These are phyloP conservation scores for Poeciliopsis presidionis DNA, from an alignment of 2,797 vertebrate genomes.

Conservation along the genomic window DNA sequence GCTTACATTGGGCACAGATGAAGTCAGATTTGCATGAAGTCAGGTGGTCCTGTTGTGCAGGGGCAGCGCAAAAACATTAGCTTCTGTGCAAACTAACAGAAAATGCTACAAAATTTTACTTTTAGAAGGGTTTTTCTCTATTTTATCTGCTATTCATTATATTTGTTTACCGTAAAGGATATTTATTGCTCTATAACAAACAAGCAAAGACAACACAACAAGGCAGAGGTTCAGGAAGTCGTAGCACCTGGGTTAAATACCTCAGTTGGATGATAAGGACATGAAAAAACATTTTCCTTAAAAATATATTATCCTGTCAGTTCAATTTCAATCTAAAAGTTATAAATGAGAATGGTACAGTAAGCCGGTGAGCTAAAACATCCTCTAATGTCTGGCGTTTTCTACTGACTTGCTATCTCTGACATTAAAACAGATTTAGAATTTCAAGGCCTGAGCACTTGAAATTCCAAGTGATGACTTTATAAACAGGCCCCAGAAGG, in stretches of 20 bases:
- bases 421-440: neutral
- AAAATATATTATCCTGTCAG: neutral
- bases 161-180: neutral
- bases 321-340: neutral
- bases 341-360: neutral
- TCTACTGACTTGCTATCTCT: neutral
- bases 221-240: neutral
- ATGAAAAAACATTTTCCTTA: neutral
- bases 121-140: no score
- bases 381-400: neutral
- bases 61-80: no score
- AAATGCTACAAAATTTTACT: no score
- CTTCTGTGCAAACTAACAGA: no score
- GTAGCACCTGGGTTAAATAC: neutral
- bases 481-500: neutral
- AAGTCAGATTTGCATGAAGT: neutral
- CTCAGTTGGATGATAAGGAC: neutral
- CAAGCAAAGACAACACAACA: neutral
- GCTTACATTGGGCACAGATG: neutral
- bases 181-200: neutral
- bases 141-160: no score
- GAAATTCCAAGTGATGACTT: neutral
- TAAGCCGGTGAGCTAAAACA: neutral
- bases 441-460: neutral
- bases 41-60: neutral